Evolutionary conservation across 1,140 invertebrate genomes (phyloP), one percentile per base, ranked within the genome.

Genomic region (Apolygus lucorum): DNA sequence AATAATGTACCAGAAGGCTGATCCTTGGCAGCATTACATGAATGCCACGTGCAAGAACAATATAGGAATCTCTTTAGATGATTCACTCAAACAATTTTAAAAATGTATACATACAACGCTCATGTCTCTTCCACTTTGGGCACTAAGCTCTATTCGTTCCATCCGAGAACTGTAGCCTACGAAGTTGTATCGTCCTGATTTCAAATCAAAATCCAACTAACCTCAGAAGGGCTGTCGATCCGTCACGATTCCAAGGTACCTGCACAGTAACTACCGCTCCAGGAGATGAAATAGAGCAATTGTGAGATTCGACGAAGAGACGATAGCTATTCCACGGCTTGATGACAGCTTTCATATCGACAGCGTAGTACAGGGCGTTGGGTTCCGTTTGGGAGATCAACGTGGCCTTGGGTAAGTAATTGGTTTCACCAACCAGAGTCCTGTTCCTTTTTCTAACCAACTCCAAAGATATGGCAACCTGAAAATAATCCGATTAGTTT

Each of bases 401-500:
- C 75, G 59, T 75, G 62, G 72, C 81, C 75, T 1, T 73, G 68
- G 8, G 78, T 75, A 25, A 70, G 67, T 66, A 70, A 52, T 74
- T 86, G 49, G 86, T 73, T 28, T 79, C 74, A 22, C 86, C 83
- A 13, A 77, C 74, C 11, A 86, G 76, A 29, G 80, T 78, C 52
- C 88, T 79, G 8, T 85, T 83, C 8, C 76, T 76, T 62, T 81
- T 78, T 72, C 82, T 81, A 75, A 88, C 85, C 25, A 86, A 80
- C 74, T 90, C 89, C 1, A 88, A 78, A 76, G 86, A 84, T 52
- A 89, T 77, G 63, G 80, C 78, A 26, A 86, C 80, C 84, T 88
- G 78, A 70, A 79, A 80, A n/a, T n/a, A n/a, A n/a, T n/a, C n/a
- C n/a, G n/a, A n/a, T n/a, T n/a, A n/a, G n/a, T n/a, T n/a, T n/a